Evolutionary conservation across 2,113 vertebrate genomes (phyloP).

Genomic region (Typhlomys cinereus): DNA sequence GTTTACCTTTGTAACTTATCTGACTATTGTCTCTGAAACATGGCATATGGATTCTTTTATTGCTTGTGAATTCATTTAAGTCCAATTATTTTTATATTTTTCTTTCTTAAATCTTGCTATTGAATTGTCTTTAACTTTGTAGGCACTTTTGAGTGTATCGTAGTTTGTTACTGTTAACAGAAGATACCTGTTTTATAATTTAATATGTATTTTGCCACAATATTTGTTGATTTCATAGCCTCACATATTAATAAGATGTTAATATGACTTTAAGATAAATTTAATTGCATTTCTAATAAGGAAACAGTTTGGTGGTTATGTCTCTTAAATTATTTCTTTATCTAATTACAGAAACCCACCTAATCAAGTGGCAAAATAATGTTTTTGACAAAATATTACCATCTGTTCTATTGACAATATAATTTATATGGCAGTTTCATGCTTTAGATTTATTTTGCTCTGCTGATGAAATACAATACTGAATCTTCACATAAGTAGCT

Average conservation of each 20-base stretch:
- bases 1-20: not conserved
- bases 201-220: not conserved
- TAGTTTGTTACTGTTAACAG: not conserved
- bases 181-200: not conserved
- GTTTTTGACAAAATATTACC: not conserved
- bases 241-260: not conserved
- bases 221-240: not conserved
- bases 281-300: not conserved
- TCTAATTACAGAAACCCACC: not conserved
- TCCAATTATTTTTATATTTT: not conserved
- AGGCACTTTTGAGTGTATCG: not conserved
- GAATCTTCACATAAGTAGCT: not conserved
- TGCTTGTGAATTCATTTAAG: not conserved
- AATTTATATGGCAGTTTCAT: not conserved
- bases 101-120: slow-evolving; percentile 1
- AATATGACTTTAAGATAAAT: slow-evolving; percentile 21
- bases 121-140: not conserved
- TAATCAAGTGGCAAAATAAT: slow-evolving; percentile 6
- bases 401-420: not conserved
- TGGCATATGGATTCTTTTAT: not conserved
- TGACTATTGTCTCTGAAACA: not conserved
- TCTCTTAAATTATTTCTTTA: not conserved
- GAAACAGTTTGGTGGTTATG: not conserved
- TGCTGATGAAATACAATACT: not conserved
- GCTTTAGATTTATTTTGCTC: not conserved